Percentiles rank a stretch among this genome's conserved stretches.
Conservation (phyloP, 2,888 invertebrate genomes). For the Acronicta aceris region DNA sequence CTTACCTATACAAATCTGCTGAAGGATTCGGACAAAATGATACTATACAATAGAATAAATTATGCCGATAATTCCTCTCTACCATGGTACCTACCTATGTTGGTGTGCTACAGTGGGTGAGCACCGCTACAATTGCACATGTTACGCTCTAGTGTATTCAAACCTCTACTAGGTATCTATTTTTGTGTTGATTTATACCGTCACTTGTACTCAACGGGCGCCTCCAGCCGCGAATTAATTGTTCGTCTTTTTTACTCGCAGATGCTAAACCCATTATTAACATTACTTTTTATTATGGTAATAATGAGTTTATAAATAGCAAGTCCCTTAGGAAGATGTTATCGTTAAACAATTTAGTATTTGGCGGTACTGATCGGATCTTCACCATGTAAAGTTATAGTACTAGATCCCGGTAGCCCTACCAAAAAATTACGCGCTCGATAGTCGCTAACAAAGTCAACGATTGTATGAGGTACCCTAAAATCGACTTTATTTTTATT, state of each 20-base stretch:
- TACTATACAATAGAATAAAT: no score
- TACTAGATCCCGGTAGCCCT: no score
- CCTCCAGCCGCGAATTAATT: constrained; percentile 75
- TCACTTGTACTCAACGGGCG: constrained; percentile 54
- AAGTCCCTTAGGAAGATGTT: not conserved
- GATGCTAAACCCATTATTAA: constrained; percentile 61
- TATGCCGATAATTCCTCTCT: no score
- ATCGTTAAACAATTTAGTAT: not conserved
- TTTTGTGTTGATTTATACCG: constrained; percentile 56
- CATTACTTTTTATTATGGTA: constrained; percentile 49
- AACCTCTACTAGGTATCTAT: constrained; percentile 40
- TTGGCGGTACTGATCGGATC: no score
- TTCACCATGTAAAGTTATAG: no score
- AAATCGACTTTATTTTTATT: no score
- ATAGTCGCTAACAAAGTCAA: no score
- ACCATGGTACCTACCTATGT: no score
- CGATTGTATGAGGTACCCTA: no score
- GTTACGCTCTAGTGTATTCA: constrained; percentile 29
- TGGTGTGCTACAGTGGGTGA: not conserved
- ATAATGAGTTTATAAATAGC: constrained; percentile 34
- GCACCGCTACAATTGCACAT: not conserved
- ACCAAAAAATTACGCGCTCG: no score
- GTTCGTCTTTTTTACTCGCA: constrained; percentile 62
- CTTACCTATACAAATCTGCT: no score
- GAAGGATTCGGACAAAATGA: no score